Evolutionary conservation across 2,797 vertebrate species (phyloP).

Genomic region (Anabas testudineus): DNA sequence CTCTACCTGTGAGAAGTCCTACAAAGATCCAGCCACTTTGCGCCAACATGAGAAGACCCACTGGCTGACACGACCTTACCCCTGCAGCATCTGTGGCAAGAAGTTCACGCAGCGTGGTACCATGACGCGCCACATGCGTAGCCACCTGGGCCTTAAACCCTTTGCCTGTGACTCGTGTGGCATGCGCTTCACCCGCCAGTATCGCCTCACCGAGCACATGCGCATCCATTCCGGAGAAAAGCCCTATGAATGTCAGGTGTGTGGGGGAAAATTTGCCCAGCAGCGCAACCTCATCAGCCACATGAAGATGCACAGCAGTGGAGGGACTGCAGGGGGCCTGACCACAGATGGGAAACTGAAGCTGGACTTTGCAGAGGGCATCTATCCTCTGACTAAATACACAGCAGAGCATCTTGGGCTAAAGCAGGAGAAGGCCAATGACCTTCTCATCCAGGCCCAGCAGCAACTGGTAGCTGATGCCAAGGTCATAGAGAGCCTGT

Average conservation of each 20-base stretch:
- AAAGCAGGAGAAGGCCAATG: conserved; percentile 93
- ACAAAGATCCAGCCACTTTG: conserved; percentile 98
- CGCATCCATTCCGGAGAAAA: conserved; percentile 99
- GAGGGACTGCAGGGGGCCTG: conserved; percentile 79
- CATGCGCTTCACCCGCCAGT: conserved; percentile 99
- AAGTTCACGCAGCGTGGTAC: conserved; percentile 99
- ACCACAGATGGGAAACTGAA: conserved; percentile 92
- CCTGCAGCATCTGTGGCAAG: conserved; percentile 99
- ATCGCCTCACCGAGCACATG: conserved; percentile 99
- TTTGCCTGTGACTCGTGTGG: conserved; percentile 98
- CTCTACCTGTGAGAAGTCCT: conserved; percentile 95
- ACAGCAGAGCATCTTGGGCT: conserved; percentile 95
- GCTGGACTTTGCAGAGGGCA: conserved; percentile 95
- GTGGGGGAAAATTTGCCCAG: conserved; percentile 98
- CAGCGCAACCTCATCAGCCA: conserved; percentile 99
- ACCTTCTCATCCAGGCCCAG: conserved; percentile 93
- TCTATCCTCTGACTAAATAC: conserved; percentile 96
- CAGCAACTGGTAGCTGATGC: conserved; percentile 93
- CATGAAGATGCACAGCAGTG: conserved; percentile 99
- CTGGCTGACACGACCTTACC: conserved; percentile 98
- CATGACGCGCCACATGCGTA: conserved; percentile 99
- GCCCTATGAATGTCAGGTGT: conserved; percentile 98
- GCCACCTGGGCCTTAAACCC: conserved; percentile 98
- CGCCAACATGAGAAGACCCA: conserved; percentile 99
- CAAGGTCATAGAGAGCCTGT: conserved; percentile 96